Percentiles rank a stretch among this genome's conserved stretches.
Evolutionary conservation across 2,113 vertebrate genomes (phyloP).

Genomic region (Tringa solitaria): DNA sequence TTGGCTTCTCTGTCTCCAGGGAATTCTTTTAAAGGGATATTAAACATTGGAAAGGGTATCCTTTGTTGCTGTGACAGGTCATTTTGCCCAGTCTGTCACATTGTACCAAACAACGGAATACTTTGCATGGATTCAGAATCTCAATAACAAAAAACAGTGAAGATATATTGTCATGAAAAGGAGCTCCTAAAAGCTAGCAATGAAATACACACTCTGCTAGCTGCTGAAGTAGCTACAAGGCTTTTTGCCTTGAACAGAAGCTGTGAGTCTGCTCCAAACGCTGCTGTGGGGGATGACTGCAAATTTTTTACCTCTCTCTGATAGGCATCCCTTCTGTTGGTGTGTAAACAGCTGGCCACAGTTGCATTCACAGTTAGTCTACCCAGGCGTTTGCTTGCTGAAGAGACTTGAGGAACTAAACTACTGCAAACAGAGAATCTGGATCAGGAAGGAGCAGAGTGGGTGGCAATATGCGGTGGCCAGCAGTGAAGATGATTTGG

Average conservation of each 20-base stretch:
- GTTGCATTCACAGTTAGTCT: not conserved
- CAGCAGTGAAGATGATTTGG: not conserved
- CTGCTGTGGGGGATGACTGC: no score
- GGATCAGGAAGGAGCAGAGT: not conserved
- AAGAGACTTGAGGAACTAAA: not conserved
- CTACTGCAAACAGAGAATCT: not conserved
- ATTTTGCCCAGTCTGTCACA: not conserved
- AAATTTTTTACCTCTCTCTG: not conserved
- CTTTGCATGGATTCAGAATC: not conserved
- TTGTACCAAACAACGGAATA: fast-evolving
- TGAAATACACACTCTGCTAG: not conserved
- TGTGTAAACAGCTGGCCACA: not conserved
- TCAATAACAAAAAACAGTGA: not conserved
- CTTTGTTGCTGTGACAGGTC: not conserved
- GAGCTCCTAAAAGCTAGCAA: not conserved
- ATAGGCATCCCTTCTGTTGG: not conserved
- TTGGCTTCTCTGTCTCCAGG: not conserved
- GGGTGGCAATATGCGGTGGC: not conserved
- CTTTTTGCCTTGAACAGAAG: not conserved
- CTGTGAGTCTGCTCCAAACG: not conserved
- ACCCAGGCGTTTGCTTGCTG: not conserved
- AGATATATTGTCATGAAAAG: not conserved
- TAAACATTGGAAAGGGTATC: not conserved
- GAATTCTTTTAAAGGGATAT: not conserved
- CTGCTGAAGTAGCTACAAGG: not conserved